Conservation (phyloP, 2,797 vertebrate genomes). For the Vespertilio murinus region DNA sequence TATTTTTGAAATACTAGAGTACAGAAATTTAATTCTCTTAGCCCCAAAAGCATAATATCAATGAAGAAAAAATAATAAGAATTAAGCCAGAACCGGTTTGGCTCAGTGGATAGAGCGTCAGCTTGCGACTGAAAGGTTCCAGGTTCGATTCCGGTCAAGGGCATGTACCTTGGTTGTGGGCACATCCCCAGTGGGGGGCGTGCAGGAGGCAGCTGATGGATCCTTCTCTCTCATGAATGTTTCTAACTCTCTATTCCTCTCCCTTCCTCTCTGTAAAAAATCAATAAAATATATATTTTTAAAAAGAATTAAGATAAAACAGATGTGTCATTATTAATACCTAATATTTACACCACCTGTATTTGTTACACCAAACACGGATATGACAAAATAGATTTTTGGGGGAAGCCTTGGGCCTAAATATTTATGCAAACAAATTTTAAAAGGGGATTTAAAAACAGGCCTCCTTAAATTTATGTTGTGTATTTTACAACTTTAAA, state of each 20-base stretch:
- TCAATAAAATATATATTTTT: too few relatives aligned
- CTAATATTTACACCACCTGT: conserved; percentile 1
- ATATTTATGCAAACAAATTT: not conserved
- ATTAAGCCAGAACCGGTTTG: too few relatives aligned
- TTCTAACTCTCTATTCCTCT: too few relatives aligned
- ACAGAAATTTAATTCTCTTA: conserved; percentile 22
- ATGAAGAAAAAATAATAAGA: not conserved
- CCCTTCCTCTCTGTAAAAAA: too few relatives aligned
- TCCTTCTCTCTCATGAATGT: too few relatives aligned
- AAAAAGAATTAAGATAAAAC: not conserved
- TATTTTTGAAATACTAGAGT: not conserved
- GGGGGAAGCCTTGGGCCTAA: not conserved
- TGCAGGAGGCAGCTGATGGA: too few relatives aligned
- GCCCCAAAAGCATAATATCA: not conserved
- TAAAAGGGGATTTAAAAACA: not conserved
- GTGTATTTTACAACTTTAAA: not conserved
- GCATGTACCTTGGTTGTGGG: too few relatives aligned
- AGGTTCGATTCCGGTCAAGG: too few relatives aligned
- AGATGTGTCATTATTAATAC: not conserved
- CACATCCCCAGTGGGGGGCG: too few relatives aligned
- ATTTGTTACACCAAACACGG: not conserved
- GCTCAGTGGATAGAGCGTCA: too few relatives aligned
- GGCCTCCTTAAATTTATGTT: not conserved
- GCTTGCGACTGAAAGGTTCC: too few relatives aligned
- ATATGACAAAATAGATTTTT: not conserved